Percentiles rank a stretch among this genome's conserved stretches.
Evolutionary conservation across 2,113 vertebrate genomes (phyloP).

Genomic region (Ageneiosus marmoratus): DNA sequence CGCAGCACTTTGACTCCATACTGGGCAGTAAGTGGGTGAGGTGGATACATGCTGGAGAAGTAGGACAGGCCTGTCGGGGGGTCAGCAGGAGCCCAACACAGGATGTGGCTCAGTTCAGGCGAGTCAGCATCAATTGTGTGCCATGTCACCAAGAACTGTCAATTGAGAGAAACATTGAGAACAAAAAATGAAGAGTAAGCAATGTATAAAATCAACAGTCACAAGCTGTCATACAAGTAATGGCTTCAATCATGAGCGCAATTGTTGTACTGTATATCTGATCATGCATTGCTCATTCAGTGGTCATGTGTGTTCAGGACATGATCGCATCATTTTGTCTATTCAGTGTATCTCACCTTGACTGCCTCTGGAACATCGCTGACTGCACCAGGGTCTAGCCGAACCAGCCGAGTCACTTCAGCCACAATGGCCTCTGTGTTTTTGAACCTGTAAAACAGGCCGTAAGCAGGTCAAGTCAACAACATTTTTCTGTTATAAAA

Average conservation of each 20-base stretch:
- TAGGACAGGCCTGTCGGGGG: slow-evolving; percentile 96
- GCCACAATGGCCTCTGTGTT: slow-evolving; percentile 94
- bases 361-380: slow-evolving; percentile 94
- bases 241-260: background rate
- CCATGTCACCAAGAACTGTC: slow-evolving; percentile 95
- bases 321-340: background rate
- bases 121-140: slow-evolving; percentile 97
- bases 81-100: slow-evolving; percentile 95
- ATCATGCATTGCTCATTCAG: background rate
- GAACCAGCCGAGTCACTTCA: slow-evolving; percentile 93
- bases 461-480: background rate
- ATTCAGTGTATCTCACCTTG: slow-evolving; percentile 74
- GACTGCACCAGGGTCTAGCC: slow-evolving; percentile 92
- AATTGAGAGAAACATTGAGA: slow-evolving; percentile 25
- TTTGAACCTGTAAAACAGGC: slow-evolving; percentile 82
- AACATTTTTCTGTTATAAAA: background rate
- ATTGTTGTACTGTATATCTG: background rate
- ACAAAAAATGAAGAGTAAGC: background rate
- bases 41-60: slow-evolving; percentile 98
- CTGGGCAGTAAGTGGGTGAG: slow-evolving; percentile 95
- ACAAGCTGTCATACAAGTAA: background rate
- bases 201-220: background rate
- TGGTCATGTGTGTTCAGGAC: background rate
- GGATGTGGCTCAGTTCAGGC: slow-evolving; percentile 92
- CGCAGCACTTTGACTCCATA: slow-evolving; percentile 96